Percentiles rank a stretch among this genome's conserved stretches.
Conservation (phyloP, 2,113 vertebrate species). For the Heloderma charlesbogerti region DNA sequence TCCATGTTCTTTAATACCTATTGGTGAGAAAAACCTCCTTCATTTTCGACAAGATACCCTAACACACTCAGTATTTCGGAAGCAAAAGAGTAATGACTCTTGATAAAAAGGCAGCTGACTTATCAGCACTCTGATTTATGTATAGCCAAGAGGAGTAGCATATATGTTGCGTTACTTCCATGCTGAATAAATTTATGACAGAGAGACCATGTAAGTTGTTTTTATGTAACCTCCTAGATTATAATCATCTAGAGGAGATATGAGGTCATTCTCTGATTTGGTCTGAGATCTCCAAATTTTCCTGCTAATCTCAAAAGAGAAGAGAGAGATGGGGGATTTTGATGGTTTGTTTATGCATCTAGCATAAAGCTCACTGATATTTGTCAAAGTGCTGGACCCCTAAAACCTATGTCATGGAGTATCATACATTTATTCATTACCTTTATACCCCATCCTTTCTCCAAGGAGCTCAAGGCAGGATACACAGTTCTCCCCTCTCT, state of each 20-base stretch:
- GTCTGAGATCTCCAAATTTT: not conserved
- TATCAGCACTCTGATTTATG: slow-evolving; percentile 30
- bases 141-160: slow-evolving; percentile 20
- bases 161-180: slow-evolving; percentile 16
- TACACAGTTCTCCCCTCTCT: too few species aligned
- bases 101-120: slow-evolving; percentile 27
- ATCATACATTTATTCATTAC: not conserved
- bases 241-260: not conserved
- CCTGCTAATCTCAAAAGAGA: not conserved
- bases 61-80: slow-evolving; percentile 49
- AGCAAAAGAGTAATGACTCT: slow-evolving; percentile 26
- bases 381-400: not conserved
- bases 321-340: not conserved
- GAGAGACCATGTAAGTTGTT: not conserved
- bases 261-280: slow-evolving; percentile 2
- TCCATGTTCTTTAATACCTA: not conserved
- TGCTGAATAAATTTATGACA: slow-evolving; percentile 13
- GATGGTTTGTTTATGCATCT: not conserved
- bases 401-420: not conserved
- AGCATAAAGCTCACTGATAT: not conserved
- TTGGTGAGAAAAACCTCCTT: not conserved
- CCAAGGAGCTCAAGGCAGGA: not conserved
- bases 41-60: slow-evolving; percentile 39
- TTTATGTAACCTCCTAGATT: not conserved
- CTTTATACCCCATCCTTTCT: not conserved